Conservation (phyloP, 2,797 vertebrate species). For the Spatula versicolor region DNA sequence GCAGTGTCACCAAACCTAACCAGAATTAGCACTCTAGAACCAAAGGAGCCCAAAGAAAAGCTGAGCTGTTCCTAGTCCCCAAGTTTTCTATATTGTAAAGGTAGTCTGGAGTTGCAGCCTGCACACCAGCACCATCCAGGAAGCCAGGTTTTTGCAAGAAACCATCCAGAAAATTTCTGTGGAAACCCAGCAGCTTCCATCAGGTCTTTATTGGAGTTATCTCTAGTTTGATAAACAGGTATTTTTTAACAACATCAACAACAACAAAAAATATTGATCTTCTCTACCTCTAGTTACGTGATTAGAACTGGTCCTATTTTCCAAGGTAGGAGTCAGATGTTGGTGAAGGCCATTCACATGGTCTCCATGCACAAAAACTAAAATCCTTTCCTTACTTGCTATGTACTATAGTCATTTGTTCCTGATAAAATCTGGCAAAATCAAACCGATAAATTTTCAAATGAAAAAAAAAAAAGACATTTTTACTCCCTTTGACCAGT, state of each 20-base stretch:
- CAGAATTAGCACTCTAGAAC: background rate
- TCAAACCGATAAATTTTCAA: background rate
- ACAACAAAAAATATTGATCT: background rate
- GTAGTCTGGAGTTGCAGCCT: background rate
- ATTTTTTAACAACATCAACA: background rate
- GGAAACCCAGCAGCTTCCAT: background rate
- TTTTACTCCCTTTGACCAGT: background rate
- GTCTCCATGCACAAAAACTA: background rate
- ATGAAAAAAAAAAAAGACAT: background rate
- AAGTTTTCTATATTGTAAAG: background rate
- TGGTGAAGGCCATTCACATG: background rate
- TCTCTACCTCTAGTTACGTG: background rate
- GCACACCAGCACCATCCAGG: background rate
- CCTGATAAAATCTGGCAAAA: background rate
- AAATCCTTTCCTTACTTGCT: background rate
- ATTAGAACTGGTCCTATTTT: background rate
- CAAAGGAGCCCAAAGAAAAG: rapidly evolving
- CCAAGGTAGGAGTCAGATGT: background rate
- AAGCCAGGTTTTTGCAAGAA: background rate
- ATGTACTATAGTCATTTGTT: background rate
- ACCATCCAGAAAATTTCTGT: background rate
- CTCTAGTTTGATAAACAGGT: background rate
- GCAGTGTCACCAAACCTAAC: background rate
- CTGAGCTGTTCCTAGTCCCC: background rate
- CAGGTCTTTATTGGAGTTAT: background rate